Evolutionary conservation across 2,797 vertebrate species (phyloP), one percentile per base, ranked within the genome.

Genomic region (Acridotheres tristis): DNA sequence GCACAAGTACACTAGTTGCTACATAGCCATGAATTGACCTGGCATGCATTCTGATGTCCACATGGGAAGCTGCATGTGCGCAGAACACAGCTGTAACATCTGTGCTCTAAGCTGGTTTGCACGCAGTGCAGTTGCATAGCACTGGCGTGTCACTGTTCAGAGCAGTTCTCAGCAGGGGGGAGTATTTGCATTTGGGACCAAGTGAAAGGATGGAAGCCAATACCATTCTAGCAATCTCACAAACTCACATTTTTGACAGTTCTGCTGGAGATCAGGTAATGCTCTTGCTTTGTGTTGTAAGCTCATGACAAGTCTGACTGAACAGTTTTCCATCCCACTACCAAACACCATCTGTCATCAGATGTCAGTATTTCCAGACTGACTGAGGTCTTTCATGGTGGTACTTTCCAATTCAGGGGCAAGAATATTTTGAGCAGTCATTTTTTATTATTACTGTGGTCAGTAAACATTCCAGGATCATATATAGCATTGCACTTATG

Each of bases 31-130:
- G 34, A 43, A 13, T 50, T 47, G n/a, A 63, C 30, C 19, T 48
- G 40, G 2, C 58, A 19, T 13, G 29, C 30, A 53, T 30, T 30
- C 29, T 7, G 3, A 51, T 45, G 26, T 74, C 25, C 34, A 10
- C 4, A 71, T 69, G 2, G 19, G 40, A 77, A 30, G 61, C 38
- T 63, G 8, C 22, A 2, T 3, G 0, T 36, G 8, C 23, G 5
- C 13, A 30, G 59, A 80, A 79, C 63, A 16, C 27, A 66, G 34
- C 20, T 80, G 43, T 53, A 62, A 58, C 32, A 57, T 47, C 19
- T 13, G 7, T 79, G 5, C 32, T 59, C 36, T 55, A 59, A 55
- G 38, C 23, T 12, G 8, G 11, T 63, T 68, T 75, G 27, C 4
- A 4, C 74, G 89, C 73, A 51, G 18, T 43, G 47, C 53, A 47